These are phyloP conservation scores for Acromyrmex charruanus DNA, from an alignment of 1,140 invertebrate species.

Conservation along the genomic window DNA sequence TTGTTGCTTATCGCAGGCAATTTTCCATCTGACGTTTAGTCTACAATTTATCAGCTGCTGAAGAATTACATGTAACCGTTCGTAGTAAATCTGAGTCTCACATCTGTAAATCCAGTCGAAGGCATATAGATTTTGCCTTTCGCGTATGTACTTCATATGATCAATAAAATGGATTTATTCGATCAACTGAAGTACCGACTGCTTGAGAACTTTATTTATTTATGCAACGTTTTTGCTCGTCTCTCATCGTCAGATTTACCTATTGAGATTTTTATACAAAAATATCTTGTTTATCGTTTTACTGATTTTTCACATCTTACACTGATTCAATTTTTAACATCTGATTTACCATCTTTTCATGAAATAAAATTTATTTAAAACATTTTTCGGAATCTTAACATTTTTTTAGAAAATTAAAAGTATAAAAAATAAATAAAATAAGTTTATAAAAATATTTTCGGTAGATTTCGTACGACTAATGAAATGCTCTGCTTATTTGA, in stretches of 20 bases:
- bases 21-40: slow-evolving; percentile 35
- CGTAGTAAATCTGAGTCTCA: slow-evolving; percentile 23
- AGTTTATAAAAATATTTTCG: not conserved
- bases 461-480: not conserved
- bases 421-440: not conserved
- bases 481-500: not conserved
- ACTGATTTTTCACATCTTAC: not conserved
- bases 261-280: not conserved
- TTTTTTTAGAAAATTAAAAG: not conserved
- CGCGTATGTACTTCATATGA: not conserved
- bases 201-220: slow-evolving; percentile 29
- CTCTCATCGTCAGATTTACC: not conserved
- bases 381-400: not conserved
- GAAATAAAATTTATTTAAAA: not conserved
- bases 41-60: slow-evolving; percentile 28
- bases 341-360: not conserved
- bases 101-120: slow-evolving; percentile 12
- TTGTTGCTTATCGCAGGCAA: slow-evolving; percentile 34
- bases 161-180: slow-evolving; percentile 48
- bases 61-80: slow-evolving; percentile 21
- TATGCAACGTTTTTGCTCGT: not conserved
- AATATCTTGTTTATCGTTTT: not conserved
- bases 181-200: slow-evolving; percentile 24
- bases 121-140: slow-evolving; percentile 23
- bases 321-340: not conserved